Conservation (phyloP, 2,113 vertebrate species). For the Porphyrio hochstetteri region DNA sequence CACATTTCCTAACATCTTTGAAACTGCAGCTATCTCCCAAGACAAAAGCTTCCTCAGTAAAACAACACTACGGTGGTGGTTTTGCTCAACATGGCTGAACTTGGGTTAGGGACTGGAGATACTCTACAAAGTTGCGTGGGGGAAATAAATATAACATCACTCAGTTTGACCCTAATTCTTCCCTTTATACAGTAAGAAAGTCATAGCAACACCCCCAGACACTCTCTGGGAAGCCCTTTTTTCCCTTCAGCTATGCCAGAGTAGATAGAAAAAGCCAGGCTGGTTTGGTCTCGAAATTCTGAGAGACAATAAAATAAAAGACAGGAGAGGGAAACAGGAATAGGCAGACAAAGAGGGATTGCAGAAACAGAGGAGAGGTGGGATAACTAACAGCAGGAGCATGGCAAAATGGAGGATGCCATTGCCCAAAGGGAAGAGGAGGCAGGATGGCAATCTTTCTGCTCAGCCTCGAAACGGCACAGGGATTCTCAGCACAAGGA, state of each 20-base stretch:
- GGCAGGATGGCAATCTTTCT: neutral
- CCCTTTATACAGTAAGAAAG: neutral
- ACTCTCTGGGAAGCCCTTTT: neutral
- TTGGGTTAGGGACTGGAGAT: neutral
- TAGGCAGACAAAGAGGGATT: neutral
- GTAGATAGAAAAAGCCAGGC: neutral
- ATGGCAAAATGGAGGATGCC: accelerated
- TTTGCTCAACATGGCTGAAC: neutral
- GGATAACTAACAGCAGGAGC: neutral
- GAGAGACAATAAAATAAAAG: neutral
- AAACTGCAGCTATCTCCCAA: neutral
- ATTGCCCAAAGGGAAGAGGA: neutral
- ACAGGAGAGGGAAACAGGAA: neutral
- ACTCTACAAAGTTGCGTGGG: neutral
- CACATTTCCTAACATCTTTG: neutral
- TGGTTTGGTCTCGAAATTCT: neutral
- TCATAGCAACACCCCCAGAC: neutral
- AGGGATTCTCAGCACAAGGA: neutral
- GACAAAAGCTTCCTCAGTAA: neutral
- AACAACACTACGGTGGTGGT: neutral
- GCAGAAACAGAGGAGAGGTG: neutral
- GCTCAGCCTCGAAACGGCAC: neutral
- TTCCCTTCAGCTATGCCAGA: neutral
- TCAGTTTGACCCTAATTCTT: neutral
- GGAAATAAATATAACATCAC: neutral